Percentiles rank a stretch among this genome's conserved stretches.
phyloP scores from a whole-genome alignment of 2,113 vertebrate species.

The Ornithorhynchus anatinus region DNA sequence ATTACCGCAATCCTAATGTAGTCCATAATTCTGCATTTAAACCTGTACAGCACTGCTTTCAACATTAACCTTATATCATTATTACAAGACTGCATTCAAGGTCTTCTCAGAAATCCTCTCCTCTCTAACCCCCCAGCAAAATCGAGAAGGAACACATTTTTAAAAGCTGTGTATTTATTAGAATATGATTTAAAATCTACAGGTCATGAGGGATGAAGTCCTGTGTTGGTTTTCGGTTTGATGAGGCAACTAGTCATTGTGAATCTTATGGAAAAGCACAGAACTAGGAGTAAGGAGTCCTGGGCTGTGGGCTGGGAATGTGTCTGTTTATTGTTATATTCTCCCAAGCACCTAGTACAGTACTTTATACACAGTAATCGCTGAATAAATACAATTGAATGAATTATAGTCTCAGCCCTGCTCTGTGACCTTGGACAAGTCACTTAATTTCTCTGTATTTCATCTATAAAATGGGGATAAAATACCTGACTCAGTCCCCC shows the following conservation, averaged over 20 bases:
- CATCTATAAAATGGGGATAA: too few relatives aligned
- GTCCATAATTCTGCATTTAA: background rate
- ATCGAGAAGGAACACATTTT: background rate
- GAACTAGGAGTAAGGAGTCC: too few relatives aligned
- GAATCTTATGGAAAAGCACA: too few relatives aligned
- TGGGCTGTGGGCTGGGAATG: too few relatives aligned
- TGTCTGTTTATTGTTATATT: background rate
- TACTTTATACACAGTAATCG: background rate
- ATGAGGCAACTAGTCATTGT: background rate
- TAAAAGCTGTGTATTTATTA: background rate
- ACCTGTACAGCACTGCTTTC: background rate
- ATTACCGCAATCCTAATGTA: background rate
- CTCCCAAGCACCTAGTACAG: background rate
- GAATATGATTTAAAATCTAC: background rate
- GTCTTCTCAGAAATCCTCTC: background rate
- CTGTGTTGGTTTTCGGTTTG: background rate
- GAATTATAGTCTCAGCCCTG: too few relatives aligned
- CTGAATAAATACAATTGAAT: background rate
- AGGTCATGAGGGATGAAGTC: background rate
- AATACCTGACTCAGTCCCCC: too few relatives aligned
- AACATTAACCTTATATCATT: background rate
- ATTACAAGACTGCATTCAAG: background rate
- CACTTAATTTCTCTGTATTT: too few relatives aligned
- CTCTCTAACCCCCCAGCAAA: background rate
- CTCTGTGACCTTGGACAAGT: too few relatives aligned